These are phyloP conservation scores for Pollenia labialis DNA, from an alignment of 2,888 invertebrate genomes.

Conservation along the genomic window DNA sequence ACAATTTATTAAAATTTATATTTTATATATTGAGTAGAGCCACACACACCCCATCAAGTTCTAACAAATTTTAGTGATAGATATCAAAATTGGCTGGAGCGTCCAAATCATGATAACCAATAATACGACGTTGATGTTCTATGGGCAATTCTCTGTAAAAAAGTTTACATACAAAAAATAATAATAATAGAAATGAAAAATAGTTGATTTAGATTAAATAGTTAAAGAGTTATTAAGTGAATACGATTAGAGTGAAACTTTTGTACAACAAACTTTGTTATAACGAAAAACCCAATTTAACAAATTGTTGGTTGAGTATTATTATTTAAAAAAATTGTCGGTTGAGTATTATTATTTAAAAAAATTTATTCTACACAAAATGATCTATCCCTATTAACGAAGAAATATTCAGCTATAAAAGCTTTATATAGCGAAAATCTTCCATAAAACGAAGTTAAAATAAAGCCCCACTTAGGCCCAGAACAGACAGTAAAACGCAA, in stretches of 20 bases:
- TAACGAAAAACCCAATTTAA: no score
- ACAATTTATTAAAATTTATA: background rate
- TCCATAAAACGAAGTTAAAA: no score
- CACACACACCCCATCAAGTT: constrained; percentile 23
- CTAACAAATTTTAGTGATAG: constrained; percentile 84
- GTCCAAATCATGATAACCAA: constrained; percentile 96
- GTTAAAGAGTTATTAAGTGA: constrained; percentile 68
- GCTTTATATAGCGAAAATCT: no score
- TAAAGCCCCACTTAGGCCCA: no score
- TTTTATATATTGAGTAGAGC: constrained; percentile 3
- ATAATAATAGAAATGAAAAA: constrained; percentile 73
- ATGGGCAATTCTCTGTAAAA: constrained; percentile 87
- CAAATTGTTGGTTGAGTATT: no score
- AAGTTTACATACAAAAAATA: constrained; percentile 79
- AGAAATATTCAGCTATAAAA: no score
- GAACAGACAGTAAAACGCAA: no score
- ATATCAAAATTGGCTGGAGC: constrained; percentile 92
- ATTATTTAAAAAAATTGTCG: no score
- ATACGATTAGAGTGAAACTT: background rate
- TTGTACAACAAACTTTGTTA: background rate
- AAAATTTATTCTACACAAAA: no score
- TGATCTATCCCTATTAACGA: no score
- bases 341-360: no score
- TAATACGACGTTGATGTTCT: constrained; percentile 90
- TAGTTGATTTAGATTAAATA: constrained; percentile 68